Conservation (phyloP, 1,140 invertebrate genomes). For the Homarus americanus region DNA sequence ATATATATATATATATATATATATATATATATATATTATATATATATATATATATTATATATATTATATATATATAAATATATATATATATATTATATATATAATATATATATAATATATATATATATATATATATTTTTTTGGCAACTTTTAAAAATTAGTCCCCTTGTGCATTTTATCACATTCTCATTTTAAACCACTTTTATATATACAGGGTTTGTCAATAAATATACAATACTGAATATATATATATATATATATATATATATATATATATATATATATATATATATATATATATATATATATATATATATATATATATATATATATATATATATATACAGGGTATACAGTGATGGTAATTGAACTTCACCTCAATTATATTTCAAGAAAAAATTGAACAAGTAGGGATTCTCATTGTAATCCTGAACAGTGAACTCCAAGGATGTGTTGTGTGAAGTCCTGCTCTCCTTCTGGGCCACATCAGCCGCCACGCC, state of each 20-base stretch:
- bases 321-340: no score
- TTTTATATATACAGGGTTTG: no score
- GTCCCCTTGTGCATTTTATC: no score
- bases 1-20: neutral
- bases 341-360: neutral
- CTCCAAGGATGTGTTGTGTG: neutral
- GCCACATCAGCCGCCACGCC: neutral
- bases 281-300: conserved; percentile 12
- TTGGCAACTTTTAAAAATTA: neutral
- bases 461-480: neutral
- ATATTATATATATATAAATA: no score
- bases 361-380: no score
- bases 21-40: neutral
- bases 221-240: no score
- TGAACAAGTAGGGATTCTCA: neutral
- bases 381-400: neutral
- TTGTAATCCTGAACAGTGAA: conserved; percentile 28
- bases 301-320: neutral
- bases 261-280: conserved; percentile 12
- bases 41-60: no score
- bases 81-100: no score
- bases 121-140: no score
- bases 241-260: neutral
- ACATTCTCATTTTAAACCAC: no score
- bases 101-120: neutral